phyloP scores from a whole-genome alignment of 1,140 invertebrate genomes.

The Aphelinus atriplicis region DNA sequence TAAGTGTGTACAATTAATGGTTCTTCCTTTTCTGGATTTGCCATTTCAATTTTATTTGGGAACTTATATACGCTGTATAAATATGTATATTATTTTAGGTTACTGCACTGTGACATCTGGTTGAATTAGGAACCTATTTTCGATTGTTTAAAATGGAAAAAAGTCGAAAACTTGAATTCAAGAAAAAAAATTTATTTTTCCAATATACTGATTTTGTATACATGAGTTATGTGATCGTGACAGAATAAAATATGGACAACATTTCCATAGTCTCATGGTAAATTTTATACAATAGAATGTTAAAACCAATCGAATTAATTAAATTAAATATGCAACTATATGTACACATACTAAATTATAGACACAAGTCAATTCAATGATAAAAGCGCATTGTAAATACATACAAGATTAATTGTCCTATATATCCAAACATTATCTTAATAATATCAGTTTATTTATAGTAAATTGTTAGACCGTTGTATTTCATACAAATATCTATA shows the following conservation, averaged over 20 bases:
- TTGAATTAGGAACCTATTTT: neutral
- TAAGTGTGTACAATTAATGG: constrained; percentile 74
- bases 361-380: neutral
- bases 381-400: neutral
- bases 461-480: constrained; percentile 16
- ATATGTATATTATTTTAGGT: neutral
- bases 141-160: constrained; percentile 19
- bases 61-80: too few relatives aligned
- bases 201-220: constrained; percentile 33
- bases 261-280: neutral
- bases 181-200: constrained; percentile 32
- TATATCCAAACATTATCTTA: neutral
- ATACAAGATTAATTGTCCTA: neutral
- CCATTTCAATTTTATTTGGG: constrained; percentile 31
- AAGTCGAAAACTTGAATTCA: constrained; percentile 23
- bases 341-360: constrained; percentile 15
- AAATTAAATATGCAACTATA: constrained; percentile 17
- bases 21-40: constrained; percentile 70
- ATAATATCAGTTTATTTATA: constrained; percentile 35
- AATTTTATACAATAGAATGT: constrained; percentile 18
- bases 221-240: constrained; percentile 13
- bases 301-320: constrained; percentile 8
- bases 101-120: neutral
- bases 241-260: constrained; percentile 8
- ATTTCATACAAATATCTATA: constrained; percentile 15